Evolutionary conservation across 2,797 vertebrate species (phyloP), one percentile per base, ranked within the genome.

Genomic region (Manis javanica): DNA sequence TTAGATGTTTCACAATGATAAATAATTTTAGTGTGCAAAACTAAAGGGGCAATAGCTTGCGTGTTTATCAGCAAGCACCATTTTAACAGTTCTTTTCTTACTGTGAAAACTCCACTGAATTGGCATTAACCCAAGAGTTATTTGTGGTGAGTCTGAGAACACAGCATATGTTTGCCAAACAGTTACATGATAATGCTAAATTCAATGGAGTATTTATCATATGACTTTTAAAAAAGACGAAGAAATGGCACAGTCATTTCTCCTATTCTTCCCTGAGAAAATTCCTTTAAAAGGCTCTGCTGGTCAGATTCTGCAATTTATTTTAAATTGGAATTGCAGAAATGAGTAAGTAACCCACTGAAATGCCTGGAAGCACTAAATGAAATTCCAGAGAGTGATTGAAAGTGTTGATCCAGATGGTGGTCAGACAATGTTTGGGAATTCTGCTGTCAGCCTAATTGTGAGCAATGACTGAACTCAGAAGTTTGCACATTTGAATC

Each of bases 121-220:
- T 94, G 97, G 84, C 92, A 92, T 69, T 83, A 96, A 89, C 55
- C 49, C 87, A 95, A 94, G 64, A 97, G 77, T 72, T 89, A 96
- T 93, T 94, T 98, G 26, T 29, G 90, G 90, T 90, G 71, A 95
- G 34, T 91, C 97, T 97, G 93, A 98, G 90, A 98, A 95, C 59
- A 87, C 4, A 89, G 11, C 29, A 83, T 51, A 14, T 3, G 9
- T 90, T 95, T 95, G 94, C 84, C 74, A 92, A 81, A 97, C 90
- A 78, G 61, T 53, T 96, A 93, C 4, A 1, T 46, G 90, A 31
- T 59, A 24, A 85, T 82, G 51, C 59, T 91, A 90, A 96, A 97
- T 96, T 92, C 93, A 82, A 74, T 97, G 92, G 68, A 87, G n/a
- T 83, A 95, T 97, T 94, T 97, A 89, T 96, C 96, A 94, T 2